Base-by-base conservation (phyloP, 2,113 vertebrate species). In the Sphaerodactylus townsendi region DNA sequence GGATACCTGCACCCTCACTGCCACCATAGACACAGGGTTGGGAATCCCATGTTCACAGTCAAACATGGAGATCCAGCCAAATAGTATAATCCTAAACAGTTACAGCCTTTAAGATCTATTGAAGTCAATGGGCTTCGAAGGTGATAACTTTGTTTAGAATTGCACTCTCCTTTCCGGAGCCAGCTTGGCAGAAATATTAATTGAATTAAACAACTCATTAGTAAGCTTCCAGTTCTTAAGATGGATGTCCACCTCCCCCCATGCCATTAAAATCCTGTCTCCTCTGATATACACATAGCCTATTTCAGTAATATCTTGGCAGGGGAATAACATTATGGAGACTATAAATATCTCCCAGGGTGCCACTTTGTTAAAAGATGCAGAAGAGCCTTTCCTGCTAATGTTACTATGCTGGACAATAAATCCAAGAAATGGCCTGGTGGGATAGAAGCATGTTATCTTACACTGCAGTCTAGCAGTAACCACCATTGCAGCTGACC, bases 291-390 rank as follows among this genome's bases (percentile, higher is more conserved):
- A 92, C 88, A 21, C 90, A 8, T 81, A 92, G 88, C 89, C 90
- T 91, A 89, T 90, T 94, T 90, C 91, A 82, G 75, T 88, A 88
- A 91, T 64, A 86, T 86, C 91, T 93, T 93, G 90, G 86, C 89
- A 92, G 77, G 84, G 88, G 83, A 93, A 93, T 92, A 90, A 90
- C 88, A 92, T 90, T 77, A 80, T 3, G 0, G 69, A 65, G 50
- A 83, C 91, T 95, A 90, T 90, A 92, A 94, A 94, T 95, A 93
- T 75, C 82, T 82, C 0, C 0, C 10, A 89, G 85, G 90, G 88
- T 82, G 85, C 84, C 87, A 87, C 88, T 92, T 41, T 87, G 86
- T 90, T 89, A 82, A 77, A 0, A 1, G 83, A 90, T 77, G 62
- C 30, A 76, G 0, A 59, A 1, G 17, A 48, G 69, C 68, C 0